Conservation (phyloP, 2,888 invertebrate species). For the Cephus runcator region DNA sequence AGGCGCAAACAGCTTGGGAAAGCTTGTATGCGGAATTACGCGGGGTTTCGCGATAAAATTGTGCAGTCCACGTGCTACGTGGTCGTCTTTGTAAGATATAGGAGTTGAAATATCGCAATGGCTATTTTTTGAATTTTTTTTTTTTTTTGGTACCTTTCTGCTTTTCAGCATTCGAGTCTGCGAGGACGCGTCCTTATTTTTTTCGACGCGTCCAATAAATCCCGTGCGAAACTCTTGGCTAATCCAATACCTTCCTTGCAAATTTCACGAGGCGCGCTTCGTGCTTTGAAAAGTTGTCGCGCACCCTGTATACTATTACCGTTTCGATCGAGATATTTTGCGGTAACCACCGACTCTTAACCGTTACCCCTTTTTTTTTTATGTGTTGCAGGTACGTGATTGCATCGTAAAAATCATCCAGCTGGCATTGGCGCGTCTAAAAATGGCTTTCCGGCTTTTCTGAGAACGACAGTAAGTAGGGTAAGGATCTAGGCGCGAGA, state of each 20-base stretch:
- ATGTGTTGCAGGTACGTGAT: slow-evolving; percentile 43
- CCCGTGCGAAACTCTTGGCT: slow-evolving; percentile 22
- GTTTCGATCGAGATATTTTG: not conserved
- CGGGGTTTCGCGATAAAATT: not conserved
- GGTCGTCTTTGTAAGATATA: not conserved
- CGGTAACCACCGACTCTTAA: slow-evolving; percentile 10
- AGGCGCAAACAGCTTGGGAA: not conserved
- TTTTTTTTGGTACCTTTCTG: rapidly evolving
- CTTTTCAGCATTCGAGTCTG: not conserved
- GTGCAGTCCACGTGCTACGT: not conserved
- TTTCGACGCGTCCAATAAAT: not conserved
- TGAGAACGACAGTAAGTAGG: not conserved
- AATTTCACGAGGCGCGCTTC: slow-evolving; percentile 30
- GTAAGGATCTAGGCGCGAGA: not conserved
- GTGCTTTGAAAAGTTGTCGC: slow-evolving; percentile 20
- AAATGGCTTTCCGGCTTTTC: not conserved
- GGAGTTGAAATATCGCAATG: not conserved
- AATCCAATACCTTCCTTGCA: slow-evolving; percentile 36
- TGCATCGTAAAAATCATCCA: slow-evolving; percentile 40
- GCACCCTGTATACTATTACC: not conserved
- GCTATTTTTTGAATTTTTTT: no score
- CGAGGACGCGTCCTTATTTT: not conserved
- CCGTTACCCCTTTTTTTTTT: slow-evolving; percentile 14
- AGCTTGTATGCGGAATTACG: not conserved
- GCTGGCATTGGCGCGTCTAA: not conserved